These are phyloP conservation scores for Sula dactylatra DNA, from an alignment of 2,113 vertebrate genomes.

Conservation along the genomic window DNA sequence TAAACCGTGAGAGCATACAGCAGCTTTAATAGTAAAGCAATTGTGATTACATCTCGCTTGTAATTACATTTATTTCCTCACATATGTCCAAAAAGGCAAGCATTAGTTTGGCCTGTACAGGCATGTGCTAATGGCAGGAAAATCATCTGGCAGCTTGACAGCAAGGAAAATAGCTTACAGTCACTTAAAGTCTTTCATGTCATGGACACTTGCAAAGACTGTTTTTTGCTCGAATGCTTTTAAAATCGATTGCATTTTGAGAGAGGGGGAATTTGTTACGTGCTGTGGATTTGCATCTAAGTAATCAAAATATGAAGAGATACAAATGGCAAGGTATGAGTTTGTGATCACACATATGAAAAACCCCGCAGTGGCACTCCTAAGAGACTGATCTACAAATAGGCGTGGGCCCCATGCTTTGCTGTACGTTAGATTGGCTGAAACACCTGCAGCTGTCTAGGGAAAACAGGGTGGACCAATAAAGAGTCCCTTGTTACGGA, in stretches of 20 bases:
- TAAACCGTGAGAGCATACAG: conserved; percentile 38
- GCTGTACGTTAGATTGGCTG: not conserved
- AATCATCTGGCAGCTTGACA: conserved; percentile 57
- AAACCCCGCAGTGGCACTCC: not conserved
- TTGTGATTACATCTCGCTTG: conserved; percentile 73
- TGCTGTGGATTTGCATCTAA: conserved; percentile 69
- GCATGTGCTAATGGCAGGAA: conserved; percentile 61
- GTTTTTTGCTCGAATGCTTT: conserved; percentile 59
- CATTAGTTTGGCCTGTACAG: conserved; percentile 43
- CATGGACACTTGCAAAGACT: conserved; percentile 56
- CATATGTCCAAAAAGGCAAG: conserved; percentile 68
- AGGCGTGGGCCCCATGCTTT: accelerated
- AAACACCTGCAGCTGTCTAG: accelerated
- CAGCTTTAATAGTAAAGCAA: conserved; percentile 67
- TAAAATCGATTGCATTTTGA: conserved; percentile 67
- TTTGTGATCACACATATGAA: not conserved
- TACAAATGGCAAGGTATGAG: not conserved
- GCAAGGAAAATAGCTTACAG: conserved; percentile 67
- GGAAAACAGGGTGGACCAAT: not conserved
- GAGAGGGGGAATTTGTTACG: conserved; percentile 42
- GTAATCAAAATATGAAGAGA: conserved; percentile 55
- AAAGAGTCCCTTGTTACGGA: not conserved
- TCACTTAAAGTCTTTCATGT: conserved; percentile 65
- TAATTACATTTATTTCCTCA: conserved; percentile 79
- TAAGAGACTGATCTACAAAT: not conserved